These are phyloP conservation scores for Centropus bengalensis DNA, from an alignment of 2,113 vertebrate species.

Conservation along the genomic window DNA sequence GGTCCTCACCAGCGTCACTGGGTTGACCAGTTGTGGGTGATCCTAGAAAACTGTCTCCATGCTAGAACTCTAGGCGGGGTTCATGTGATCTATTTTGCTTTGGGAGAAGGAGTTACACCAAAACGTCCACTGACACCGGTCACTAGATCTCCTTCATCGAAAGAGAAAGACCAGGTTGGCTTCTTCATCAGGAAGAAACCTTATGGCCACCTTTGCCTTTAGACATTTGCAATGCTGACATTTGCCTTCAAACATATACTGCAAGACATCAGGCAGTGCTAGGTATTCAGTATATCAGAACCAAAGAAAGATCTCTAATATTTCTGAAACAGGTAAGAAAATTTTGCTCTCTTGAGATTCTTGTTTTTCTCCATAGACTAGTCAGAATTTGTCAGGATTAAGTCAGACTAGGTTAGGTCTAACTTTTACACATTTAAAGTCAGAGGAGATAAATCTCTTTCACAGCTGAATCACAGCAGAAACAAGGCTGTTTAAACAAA, in stretches of 20 bases:
- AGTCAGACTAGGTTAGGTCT: not conserved
- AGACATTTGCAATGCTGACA: not conserved
- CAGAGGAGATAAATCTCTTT: constrained; percentile 19
- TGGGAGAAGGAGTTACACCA: not conserved
- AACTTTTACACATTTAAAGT: not conserved
- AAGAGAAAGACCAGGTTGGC: not conserved
- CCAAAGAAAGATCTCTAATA: not conserved
- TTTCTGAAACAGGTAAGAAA: not conserved
- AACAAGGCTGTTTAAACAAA: constrained; percentile 39
- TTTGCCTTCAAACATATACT: not conserved
- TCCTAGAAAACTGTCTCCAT: not conserved
- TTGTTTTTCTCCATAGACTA: not conserved
- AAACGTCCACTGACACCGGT: not conserved
- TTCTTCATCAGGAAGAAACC: not conserved
- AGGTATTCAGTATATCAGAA: not conserved
- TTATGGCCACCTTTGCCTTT: not conserved
- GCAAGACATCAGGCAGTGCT: not conserved
- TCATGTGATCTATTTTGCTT: not conserved
- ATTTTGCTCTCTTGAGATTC: not conserved
- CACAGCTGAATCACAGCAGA: not conserved
- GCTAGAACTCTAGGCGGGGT: not conserved
- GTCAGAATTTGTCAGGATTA: not conserved
- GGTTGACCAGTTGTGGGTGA: not conserved
- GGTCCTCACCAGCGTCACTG: not conserved
- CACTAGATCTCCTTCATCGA: not conserved